Conservation (phyloP, 2,888 invertebrate genomes). For the Scaptomyza caliginosa region DNA sequence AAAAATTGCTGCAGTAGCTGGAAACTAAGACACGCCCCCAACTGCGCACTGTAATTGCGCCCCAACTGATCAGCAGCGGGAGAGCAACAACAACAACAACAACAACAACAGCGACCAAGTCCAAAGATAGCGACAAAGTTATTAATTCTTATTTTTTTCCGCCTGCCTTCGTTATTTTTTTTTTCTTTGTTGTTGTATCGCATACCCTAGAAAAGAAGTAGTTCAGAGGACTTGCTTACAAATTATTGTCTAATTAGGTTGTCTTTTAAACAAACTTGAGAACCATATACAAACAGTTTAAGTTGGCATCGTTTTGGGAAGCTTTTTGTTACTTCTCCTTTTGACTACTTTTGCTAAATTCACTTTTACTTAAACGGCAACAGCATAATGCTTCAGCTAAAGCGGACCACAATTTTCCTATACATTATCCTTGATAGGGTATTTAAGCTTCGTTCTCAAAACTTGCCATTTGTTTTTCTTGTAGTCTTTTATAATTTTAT, state of each 20-base stretch:
- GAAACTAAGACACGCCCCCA: slow-evolving; percentile 50
- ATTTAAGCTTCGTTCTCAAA: not conserved
- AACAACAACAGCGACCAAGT: slow-evolving; percentile 18
- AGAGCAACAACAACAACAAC: slow-evolving; percentile 12
- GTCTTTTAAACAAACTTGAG: too few species aligned
- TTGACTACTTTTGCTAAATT: too few species aligned
- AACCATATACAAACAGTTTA: too few species aligned
- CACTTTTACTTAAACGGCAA: too few species aligned
- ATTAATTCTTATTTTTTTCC: slow-evolving; percentile 36
- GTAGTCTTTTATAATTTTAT: slow-evolving; percentile 30
- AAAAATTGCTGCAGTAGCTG: slow-evolving; percentile 34
- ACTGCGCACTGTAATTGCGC: slow-evolving; percentile 71
- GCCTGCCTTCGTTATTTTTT: slow-evolving; percentile 1
- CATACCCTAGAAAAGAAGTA: slow-evolving; percentile 6
- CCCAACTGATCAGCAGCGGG: slow-evolving; percentile 67
- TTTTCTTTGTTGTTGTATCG: not conserved
- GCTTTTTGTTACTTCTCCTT: too few species aligned
- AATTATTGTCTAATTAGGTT: too few species aligned
- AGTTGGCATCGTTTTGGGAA: too few species aligned
- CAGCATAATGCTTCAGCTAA: too few species aligned
- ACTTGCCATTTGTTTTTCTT: not conserved
- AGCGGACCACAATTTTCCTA: too few species aligned
- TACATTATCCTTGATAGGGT: slow-evolving; percentile 12
- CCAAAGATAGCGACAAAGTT: slow-evolving; percentile 48
- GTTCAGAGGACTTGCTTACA: not conserved